phyloP scores from a whole-genome alignment of 2,888 invertebrate species.

The Noctua comes region DNA sequence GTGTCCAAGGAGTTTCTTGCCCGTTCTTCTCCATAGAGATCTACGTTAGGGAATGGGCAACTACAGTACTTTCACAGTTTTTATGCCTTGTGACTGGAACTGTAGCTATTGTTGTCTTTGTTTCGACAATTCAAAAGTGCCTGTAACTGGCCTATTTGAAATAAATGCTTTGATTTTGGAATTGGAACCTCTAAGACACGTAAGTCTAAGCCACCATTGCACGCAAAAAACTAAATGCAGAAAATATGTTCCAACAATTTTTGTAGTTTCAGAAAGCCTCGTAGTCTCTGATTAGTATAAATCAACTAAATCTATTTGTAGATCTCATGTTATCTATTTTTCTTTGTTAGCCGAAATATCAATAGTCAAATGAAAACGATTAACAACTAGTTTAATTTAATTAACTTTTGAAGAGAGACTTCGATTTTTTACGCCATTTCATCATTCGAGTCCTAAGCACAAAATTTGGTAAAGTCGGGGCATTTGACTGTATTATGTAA shows the following conservation, averaged over 20 bases:
- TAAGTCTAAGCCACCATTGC: neutral
- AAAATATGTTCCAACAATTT: neutral
- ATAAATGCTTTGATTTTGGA: too few species aligned
- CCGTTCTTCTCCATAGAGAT: too few species aligned
- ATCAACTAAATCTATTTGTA: neutral
- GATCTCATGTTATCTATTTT: neutral
- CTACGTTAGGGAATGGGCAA: too few species aligned
- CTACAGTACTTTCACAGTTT: too few species aligned
- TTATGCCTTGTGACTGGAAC: too few species aligned
- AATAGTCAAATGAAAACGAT: neutral
- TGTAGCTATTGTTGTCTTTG: too few species aligned
- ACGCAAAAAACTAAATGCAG: neutral
- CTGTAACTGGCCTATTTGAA: too few species aligned
- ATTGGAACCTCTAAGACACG: too few species aligned
- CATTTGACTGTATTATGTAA: neutral
- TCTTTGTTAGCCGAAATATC: neutral
- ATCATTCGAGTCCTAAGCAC: neutral
- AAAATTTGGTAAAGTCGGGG: neutral
- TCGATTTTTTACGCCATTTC: neutral
- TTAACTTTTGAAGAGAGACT: neutral
- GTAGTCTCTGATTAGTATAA: neutral
- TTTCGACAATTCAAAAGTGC: too few species aligned
- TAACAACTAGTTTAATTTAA: neutral
- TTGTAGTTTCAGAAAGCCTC: neutral
- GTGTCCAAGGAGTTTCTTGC: too few species aligned